Base-by-base conservation (phyloP, 2,797 vertebrate genomes). In the Chanos chanos region DNA sequence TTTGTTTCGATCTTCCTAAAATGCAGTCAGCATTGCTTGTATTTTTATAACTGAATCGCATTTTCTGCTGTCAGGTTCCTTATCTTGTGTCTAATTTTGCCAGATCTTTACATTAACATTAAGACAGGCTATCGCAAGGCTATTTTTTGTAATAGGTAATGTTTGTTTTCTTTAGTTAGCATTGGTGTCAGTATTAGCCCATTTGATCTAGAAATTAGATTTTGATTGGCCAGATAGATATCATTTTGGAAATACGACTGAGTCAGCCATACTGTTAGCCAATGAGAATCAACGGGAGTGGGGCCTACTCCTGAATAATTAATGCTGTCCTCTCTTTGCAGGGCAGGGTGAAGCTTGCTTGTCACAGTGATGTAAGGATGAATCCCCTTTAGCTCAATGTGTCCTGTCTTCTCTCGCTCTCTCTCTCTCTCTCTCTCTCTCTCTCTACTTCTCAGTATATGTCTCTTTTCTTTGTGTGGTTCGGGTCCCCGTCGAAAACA, bases 341-440 rank as follows among this genome's bases (percentile, higher is more conserved):
- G 96, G 94, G 95, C 91, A 98, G 94, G 91, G 93, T 93, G 94
- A 98, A 97, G 94, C 89, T 88, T 88, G 93, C 93, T 90, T 95
- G 94, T 94, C 96, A 98, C 93, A 94, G 94, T 89, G 96, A 98
- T 94, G 95, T 98, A 97, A 97, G 96, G 83, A 89, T 71, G 85
- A 87, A 85, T 87, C 75, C 75, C 76, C 79, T 85, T 75, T 30
- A 87, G 86, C 85, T 94, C 81, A 82, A 83, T 90, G 85, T 93
- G 82, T 91, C 87, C 81, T 78, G 86, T 90, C 85, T 83, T 67
- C 27, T 62, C 25, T 40, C 19, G 13, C 51, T 65, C 37, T 64
- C 34, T 41, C 37, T 61, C 28, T 80, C 77, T 83, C 72, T 74
- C 82, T 76, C 30, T 79, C 74, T 85, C 75, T 66, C 54, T 56